Evolutionary conservation across 2,113 vertebrate genomes (phyloP).

Genomic region (Glaucidium brasilianum): DNA sequence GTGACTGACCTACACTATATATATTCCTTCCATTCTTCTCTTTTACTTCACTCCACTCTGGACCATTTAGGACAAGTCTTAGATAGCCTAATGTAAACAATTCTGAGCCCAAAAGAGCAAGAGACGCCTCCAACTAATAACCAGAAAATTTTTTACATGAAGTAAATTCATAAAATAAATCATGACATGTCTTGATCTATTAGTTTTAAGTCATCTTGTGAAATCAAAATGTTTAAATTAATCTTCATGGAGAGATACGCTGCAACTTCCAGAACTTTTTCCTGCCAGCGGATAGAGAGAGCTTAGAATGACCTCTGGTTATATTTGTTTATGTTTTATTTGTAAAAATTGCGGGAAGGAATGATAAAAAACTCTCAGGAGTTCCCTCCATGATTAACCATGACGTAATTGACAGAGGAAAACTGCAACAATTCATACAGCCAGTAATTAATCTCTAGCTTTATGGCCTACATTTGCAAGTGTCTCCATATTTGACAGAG

Average conservation of each 20-base stretch:
- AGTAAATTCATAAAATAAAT: neutral
- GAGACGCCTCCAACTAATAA: neutral
- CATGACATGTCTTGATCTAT: neutral
- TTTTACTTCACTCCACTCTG: neutral
- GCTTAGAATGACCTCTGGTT: neutral
- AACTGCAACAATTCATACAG: conserved; percentile 56
- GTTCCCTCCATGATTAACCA: conserved; percentile 51
- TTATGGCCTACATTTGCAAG: conserved; percentile 68
- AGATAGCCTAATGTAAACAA: neutral
- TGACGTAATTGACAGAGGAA: conserved; percentile 65
- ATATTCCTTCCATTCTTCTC: neutral
- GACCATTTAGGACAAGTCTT: neutral
- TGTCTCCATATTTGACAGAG: conserved; percentile 65
- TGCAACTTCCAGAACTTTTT: neutral
- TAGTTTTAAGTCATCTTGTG: conserved; percentile 7
- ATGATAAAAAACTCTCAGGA: conserved; percentile 49
- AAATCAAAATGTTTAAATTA: conserved; percentile 19
- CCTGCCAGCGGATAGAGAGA: neutral
- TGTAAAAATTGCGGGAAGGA: conserved; percentile 9
- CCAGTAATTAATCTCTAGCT: conserved; percentile 61
- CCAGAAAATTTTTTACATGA: neutral
- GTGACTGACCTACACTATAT: neutral
- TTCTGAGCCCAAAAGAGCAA: neutral
- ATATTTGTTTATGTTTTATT: neutral
- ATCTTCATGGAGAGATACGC: neutral